These are phyloP conservation scores for Microtus obscurus DNA, from an alignment of 2,797 vertebrate genomes.

Conservation along the genomic window DNA sequence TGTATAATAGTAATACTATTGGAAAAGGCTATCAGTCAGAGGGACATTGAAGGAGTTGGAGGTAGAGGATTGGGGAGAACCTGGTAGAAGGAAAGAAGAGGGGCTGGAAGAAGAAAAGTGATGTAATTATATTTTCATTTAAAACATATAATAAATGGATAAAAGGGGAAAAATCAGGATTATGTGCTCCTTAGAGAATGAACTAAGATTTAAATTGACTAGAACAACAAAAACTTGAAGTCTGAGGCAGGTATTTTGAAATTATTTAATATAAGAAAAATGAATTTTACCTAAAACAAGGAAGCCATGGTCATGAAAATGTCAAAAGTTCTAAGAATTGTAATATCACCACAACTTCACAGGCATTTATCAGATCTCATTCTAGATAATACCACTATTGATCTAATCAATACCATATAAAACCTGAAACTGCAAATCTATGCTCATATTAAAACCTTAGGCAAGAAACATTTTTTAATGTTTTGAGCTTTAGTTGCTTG, in stretches of 20 bases:
- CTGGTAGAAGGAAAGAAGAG: neutral
- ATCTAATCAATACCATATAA: conserved; percentile 16
- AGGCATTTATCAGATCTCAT: conserved; percentile 8
- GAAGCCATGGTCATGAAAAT: neutral
- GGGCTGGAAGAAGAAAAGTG: neutral
- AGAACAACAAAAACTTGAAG: neutral
- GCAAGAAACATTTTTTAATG: conserved; percentile 6
- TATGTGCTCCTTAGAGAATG: neutral
- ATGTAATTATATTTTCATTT: neutral
- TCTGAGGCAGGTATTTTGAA: conserved; percentile 27
- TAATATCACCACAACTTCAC: conserved; percentile 11
- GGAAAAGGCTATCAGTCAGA: neutral
- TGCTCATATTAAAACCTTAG: neutral
- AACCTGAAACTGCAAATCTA: conserved; percentile 45
- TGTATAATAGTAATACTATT: neutral
- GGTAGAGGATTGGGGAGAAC: neutral
- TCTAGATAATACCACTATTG: conserved; percentile 23
- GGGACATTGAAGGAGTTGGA: neutral
- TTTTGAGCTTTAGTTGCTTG: neutral
- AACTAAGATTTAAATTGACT: conserved; percentile 6
- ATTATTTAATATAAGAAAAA: neutral
- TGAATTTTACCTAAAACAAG: neutral
- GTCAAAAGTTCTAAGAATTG: neutral
- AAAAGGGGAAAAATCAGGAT: neutral
- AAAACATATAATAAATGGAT: neutral